Conservation (phyloP, 1,140 invertebrate species). For the Solenopsis fugax region DNA sequence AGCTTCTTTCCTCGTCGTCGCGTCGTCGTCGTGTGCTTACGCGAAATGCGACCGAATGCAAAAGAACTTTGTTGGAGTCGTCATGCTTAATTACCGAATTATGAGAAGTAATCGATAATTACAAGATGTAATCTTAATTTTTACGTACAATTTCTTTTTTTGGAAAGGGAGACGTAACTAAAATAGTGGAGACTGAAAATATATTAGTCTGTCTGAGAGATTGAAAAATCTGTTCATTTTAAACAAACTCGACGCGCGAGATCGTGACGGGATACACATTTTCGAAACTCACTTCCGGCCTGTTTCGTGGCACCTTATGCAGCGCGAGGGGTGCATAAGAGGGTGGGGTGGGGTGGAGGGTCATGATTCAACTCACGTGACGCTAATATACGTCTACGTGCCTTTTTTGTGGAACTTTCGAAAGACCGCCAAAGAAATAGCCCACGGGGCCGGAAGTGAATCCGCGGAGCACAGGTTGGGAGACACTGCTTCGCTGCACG, state of each 20-base stretch:
- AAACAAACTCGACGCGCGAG: constrained; percentile 14
- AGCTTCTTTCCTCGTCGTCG: neutral
- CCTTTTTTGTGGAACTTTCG: constrained; percentile 32
- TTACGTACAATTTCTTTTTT: neutral
- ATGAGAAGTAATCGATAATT: neutral
- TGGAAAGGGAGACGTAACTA: neutral
- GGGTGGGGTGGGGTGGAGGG: too few relatives aligned
- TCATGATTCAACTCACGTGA: constrained; percentile 28
- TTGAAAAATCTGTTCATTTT: constrained; percentile 26
- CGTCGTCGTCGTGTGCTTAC: neutral
- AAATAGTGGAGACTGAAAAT: neutral
- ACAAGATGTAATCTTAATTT: neutral
- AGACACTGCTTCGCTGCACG: constrained; percentile 48
- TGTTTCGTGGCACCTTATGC: neutral
- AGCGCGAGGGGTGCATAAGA: neutral
- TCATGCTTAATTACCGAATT: neutral
- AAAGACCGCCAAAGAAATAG: constrained; percentile 38
- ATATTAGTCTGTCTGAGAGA: neutral
- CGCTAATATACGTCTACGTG: constrained; percentile 53
- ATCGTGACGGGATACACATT: constrained; percentile 13
- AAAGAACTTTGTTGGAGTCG: neutral
- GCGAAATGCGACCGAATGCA: neutral
- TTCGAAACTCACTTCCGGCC: constrained; percentile 43
- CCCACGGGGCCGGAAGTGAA: constrained; percentile 53
- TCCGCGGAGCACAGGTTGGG: constrained; percentile 28